Conservation (phyloP, 1,140 invertebrate genomes). For the Heliconius hermathena region DNA sequence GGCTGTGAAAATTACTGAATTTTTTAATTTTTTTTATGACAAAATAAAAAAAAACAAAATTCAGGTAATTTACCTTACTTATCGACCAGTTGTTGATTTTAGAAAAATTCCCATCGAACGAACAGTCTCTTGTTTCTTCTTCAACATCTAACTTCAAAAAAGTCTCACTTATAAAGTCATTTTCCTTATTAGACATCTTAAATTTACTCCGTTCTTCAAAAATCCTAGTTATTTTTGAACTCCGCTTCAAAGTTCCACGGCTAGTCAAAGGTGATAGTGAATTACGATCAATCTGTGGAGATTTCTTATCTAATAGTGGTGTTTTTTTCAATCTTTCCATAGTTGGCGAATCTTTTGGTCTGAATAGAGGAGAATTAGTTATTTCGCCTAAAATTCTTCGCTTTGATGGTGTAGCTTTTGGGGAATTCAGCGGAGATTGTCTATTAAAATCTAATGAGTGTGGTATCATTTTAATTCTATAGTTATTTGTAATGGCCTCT, state of each 20-base stretch:
- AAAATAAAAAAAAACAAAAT: slow-evolving; percentile 25
- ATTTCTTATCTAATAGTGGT: slow-evolving; percentile 25
- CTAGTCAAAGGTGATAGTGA: slow-evolving; percentile 40
- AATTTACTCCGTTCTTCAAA: slow-evolving; percentile 68
- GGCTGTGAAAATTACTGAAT: not conserved
- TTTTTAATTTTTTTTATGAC: slow-evolving; percentile 9
- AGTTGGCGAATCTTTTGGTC: slow-evolving; percentile 45
- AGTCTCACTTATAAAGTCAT: slow-evolving; percentile 52
- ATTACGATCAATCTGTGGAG: slow-evolving; percentile 34
- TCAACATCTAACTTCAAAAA: slow-evolving; percentile 63
- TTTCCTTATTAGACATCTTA: slow-evolving; percentile 69
- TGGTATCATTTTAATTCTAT: slow-evolving; percentile 68
- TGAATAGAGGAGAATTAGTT: slow-evolving; percentile 54
- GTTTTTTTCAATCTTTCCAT: slow-evolving; percentile 42
- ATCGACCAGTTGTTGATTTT: slow-evolving; percentile 56
- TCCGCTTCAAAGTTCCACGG: slow-evolving; percentile 39
- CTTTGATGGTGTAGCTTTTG: slow-evolving; percentile 55
- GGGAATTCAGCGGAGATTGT: slow-evolving; percentile 50
- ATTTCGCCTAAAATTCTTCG: slow-evolving; percentile 65
- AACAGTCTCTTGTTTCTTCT: slow-evolving; percentile 68
- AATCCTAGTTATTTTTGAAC: slow-evolving; percentile 58
- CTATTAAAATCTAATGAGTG: slow-evolving; percentile 65
- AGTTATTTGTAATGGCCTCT: slow-evolving; percentile 59
- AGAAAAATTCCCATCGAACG: slow-evolving; percentile 51
- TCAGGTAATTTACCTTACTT: slow-evolving; percentile 58